Evolutionary conservation across 2,797 vertebrate species (phyloP), one percentile per base, ranked within the genome.

Genomic region (Echiichthys vipera): DNA sequence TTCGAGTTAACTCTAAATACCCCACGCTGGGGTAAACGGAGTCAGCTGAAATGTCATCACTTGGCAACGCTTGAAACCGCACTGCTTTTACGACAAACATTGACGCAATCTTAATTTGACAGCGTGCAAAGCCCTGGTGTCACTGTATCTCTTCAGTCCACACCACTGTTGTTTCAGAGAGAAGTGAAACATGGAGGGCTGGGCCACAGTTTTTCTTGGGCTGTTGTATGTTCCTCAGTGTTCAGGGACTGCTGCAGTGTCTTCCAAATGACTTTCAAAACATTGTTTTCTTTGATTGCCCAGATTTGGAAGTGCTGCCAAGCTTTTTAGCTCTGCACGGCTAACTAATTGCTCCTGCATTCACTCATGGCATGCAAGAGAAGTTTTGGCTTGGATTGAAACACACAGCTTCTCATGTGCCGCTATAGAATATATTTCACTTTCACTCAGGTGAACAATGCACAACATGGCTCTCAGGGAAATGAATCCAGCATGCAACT

Each of bases 221-320:
- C n/a, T 34, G 36, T 47, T 56, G 58, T 29, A 27, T 59, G 55
- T 56, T 51, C 73, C 55, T 55, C 46, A 59, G 25, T 14, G 51
- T 57, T 49, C 29, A 17, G 12, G 47, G 46, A n/a, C 50, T 14
- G 46, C 51, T 36, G 62, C 65, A 30, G 2, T 49, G 34, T 81
- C 71, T 65, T 78, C 50, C 50, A 59, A 62, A 61, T 22, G 39
- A 43, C 64, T 71, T 72, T 70, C 32, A 42, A 24, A 65, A 34
- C 10, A 17, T 14, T 72, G 56, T 47, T 56, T 61, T 37, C 61
- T 58, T 30, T 22, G 22, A 47, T 29, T 59, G 42, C 22, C 20
- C 7, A 39, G 29, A 69, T 61, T 43, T 62, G 20, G 27, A 78
- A 43, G 40, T 32, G 7, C 36, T 68, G 32, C 59, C 49, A 74